Base-by-base conservation (phyloP, 2,888 invertebrate genomes). In the Quadriops clusia region DNA sequence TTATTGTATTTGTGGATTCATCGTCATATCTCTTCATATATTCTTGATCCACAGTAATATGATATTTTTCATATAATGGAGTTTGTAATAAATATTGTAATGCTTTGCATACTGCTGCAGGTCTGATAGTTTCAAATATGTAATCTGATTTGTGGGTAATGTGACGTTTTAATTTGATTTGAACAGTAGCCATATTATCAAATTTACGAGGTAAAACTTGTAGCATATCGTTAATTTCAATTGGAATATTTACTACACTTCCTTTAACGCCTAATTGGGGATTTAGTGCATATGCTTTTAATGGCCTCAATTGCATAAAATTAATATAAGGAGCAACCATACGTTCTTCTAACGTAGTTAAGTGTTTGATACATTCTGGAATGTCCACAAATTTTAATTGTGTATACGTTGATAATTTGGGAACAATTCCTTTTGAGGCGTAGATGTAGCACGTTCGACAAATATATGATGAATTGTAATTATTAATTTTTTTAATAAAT, bases 221-320 rank as follows among this genome's bases (percentile, higher is more conserved):
- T 6, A 48, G 12, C 17, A 39, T 38, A 13, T 43, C 40, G 21
- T 40, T 37, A 8, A 51, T 39, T 33, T 51, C 44, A 4, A 22
- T 22, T 3, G 23, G 23, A 22, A 22, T 22, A 11, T 22, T 22
- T 10, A 22, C 22, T 12, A 57, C 44, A 37, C 41, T 44, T 2
- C 45, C 47, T 34, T 47, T 50, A 17, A 45, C 34, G 31, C 49
- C 49, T 16, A 51, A 32, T 28, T 51, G 47, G n/a, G 47, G 38
- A 36, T 56, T 42, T 7, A 45, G 28, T 15, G 53, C 46, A 32
- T 33, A 45, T 5, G 39, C 36, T 38, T 45, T 34, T 13, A 51
- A 40, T 15, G 51, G 38, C 34, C 46, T 35, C 17, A 58, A 49
- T 39, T 53, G 50, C 51, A 55, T 55, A 28, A 58, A 57, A 20